Evolutionary conservation across 2,113 vertebrate genomes (phyloP).

Genomic region (Apodemus speciosus): DNA sequence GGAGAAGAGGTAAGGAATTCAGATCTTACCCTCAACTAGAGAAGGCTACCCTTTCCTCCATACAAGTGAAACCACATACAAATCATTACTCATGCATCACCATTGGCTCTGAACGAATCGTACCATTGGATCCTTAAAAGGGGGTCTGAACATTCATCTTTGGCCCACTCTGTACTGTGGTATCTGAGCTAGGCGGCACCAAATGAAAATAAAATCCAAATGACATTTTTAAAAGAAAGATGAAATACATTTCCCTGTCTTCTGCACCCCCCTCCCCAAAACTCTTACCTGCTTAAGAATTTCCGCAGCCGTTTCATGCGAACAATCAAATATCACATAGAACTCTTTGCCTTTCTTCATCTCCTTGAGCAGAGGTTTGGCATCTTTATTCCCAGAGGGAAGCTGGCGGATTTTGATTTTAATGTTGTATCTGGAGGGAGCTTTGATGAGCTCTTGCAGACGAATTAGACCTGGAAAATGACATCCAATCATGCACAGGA

Average conservation of each 20-base stretch:
- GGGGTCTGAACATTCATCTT: background rate
- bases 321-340: conserved; percentile 98
- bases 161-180: background rate
- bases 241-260: background rate
- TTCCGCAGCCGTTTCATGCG: conserved; percentile 93
- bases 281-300: conserved; percentile 95
- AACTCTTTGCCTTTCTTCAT: conserved; percentile 99
- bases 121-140: background rate
- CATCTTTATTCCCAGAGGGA: conserved; percentile 94
- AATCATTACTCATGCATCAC: accelerated
- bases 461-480: conserved; percentile 93
- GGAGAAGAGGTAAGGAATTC: background rate
- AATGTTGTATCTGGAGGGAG: conserved; percentile 97
- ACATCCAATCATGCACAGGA: conserved; percentile 68
- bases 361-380: conserved; percentile 95
- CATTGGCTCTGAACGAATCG: background rate
- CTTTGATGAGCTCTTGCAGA: conserved; percentile 99
- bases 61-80: too few relatives aligned
- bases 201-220: background rate
- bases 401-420: conserved; percentile 98
- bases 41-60: background rate
- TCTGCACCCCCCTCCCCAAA: background rate
- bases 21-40: background rate
- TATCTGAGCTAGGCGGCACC: background rate
- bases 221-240: background rate